Base-by-base conservation (phyloP, 2,888 invertebrate species). In the Conus canariensis region DNA sequence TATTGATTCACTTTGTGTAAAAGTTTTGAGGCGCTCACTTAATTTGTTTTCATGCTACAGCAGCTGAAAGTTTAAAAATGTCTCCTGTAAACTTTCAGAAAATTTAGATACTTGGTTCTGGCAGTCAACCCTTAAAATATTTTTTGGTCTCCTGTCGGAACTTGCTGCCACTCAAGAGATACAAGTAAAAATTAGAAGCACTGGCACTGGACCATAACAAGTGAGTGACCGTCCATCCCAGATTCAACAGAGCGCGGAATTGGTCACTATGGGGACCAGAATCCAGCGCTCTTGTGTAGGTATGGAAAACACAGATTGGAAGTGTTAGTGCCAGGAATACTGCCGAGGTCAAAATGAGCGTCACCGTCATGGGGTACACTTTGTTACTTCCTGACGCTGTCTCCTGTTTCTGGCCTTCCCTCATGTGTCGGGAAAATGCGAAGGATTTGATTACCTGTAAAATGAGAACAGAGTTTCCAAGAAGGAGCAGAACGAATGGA, bases 361-460 rank as follows among this genome's bases (percentile, higher is more conserved):
- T 85, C 16, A 85, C 59, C 10, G 85, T 85, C 64, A 59, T 85
- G 25, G 85, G 56, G 7, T 45, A 82, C 56, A 82, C 82, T 56
- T 19, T 45, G 45, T 16, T 64, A 16, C 64, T 64, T 16, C 64
- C 64, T 16, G 5, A 64, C 6, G 30, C 8, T 9, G 77, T 30
- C 30, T 80, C 3, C 1, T 82, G 45, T 5, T 14, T 6, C 16
- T 14, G 7, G 5, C 56, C 19, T 19, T 16, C 19, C 19, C 56
- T 58, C 82, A 82, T 82, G 5, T 10, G 22, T 19, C 19, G 7
- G 82, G 56, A 82, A 14, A 82, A 19, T 16, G 22, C 8, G 7
- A 56, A n/a, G 82, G 82, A 82, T 16, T 16, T 82, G 56, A 82
- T 56, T 1, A 82, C 82, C 16, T 82, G 82, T 7, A 14, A 45